Evolutionary conservation across 2,888 invertebrate species (phyloP).

Genomic region (Mesorhabditis belari): DNA sequence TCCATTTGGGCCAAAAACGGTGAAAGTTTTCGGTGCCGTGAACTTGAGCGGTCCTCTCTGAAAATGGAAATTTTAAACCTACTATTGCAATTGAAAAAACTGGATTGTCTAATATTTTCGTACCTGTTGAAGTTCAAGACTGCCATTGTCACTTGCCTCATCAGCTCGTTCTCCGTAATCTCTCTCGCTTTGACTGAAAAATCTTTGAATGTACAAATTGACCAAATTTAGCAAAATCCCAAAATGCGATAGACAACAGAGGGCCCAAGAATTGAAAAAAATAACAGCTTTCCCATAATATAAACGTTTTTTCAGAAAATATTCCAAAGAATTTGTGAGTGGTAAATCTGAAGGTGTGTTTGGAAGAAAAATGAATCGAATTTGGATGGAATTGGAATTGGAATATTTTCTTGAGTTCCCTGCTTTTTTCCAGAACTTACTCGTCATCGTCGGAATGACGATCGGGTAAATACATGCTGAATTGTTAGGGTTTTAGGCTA

Average conservation of each 20-base stretch:
- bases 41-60: background rate
- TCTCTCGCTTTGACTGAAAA: constrained; percentile 31
- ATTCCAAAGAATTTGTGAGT: constrained; percentile 14
- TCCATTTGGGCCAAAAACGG: background rate
- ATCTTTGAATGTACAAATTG: too few relatives aligned
- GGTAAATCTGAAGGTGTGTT: constrained; percentile 1
- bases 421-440: too few relatives aligned
- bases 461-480: background rate
- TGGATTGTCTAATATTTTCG: background rate
- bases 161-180: constrained; percentile 20
- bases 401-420: too few relatives aligned
- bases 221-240: too few relatives aligned
- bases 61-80: constrained; percentile 1
- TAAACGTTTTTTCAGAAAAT: too few relatives aligned
- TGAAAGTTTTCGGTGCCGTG: background rate
- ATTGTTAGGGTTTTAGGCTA: background rate
- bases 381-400: too few relatives aligned
- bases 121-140: background rate
- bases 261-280: background rate
- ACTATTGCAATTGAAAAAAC: background rate
- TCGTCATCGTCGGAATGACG: constrained; percentile 56
- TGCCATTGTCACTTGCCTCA: background rate
- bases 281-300: background rate
- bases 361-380: constrained; percentile 6
- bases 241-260: background rate